phyloP scores from a whole-genome alignment of 2,113 vertebrate genomes.

The Pelvicachromis taeniatus region DNA sequence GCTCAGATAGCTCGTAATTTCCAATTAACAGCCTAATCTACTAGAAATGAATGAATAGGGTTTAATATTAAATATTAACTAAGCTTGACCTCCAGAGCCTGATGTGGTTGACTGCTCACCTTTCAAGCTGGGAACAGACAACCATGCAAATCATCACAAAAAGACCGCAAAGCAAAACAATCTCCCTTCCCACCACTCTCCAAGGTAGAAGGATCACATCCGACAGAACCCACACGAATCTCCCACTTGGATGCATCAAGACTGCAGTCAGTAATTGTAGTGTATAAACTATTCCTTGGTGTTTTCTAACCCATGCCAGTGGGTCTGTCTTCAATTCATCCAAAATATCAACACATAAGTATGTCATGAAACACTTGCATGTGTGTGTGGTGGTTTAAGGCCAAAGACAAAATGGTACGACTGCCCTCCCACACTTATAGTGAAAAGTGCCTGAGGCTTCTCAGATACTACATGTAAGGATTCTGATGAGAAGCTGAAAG shows the following conservation, averaged over 20 bases:
- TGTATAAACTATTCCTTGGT: neutral
- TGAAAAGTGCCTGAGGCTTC: neutral
- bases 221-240: constrained; percentile 21
- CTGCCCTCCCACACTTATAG: neutral
- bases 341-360: neutral
- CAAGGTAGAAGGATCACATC: constrained; percentile 18
- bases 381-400: neutral
- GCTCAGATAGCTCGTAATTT: neutral
- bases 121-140: constrained; percentile 20
- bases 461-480: neutral
- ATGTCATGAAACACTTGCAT: constrained; percentile 16
- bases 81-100: constrained; percentile 26
- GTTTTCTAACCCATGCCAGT: neutral
- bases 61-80: neutral
- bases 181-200: neutral
- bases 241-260: neutral
- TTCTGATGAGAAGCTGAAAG: neutral
- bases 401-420: neutral
- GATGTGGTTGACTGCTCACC: constrained; percentile 45
- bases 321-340: neutral
- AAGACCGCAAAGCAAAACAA: constrained; percentile 30
- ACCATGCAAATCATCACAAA: constrained; percentile 57
- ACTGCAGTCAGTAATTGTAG: neutral
- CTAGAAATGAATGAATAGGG: neutral
- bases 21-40: neutral